Percentiles rank a stretch among this genome's conserved stretches.
Evolutionary conservation across 2,888 invertebrate genomes (phyloP).

Genomic region (Drosophila neonasuta): DNA sequence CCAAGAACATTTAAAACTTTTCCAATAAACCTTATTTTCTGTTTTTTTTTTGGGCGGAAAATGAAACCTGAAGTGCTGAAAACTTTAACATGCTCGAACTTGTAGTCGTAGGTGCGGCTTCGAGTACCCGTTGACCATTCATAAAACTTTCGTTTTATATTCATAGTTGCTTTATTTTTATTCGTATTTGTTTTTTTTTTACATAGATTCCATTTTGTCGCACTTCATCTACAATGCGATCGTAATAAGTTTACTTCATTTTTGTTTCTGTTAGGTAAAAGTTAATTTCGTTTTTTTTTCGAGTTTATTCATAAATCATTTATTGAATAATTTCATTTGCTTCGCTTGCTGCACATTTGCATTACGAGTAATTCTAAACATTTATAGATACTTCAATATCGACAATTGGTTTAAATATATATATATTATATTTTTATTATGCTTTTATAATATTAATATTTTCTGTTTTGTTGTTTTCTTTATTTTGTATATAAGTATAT

Average conservation of each 20-base stretch:
- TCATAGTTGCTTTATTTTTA: constrained; percentile 47
- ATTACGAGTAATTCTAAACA: constrained; percentile 70
- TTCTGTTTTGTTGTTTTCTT: too few relatives aligned
- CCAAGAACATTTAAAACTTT: constrained; percentile 9
- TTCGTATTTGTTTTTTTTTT: constrained; percentile 34
- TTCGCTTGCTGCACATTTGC: constrained; percentile 24
- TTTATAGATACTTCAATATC: constrained; percentile 76
- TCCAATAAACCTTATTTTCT: constrained; percentile 11
- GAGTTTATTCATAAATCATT: constrained; percentile 33
- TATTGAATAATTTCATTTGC: constrained; percentile 30
- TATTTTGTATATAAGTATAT: constrained; percentile 40
- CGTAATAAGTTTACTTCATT: constrained; percentile 16
- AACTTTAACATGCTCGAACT: constrained; percentile 10
- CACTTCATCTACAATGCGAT: constrained; percentile 48
- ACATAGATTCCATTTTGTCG: constrained; percentile 48
- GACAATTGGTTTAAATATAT: constrained; percentile 69
- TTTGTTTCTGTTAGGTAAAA: constrained; percentile 40
- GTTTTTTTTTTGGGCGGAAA: background rate
- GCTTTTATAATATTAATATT: constrained; percentile 25
- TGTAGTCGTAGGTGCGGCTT: background rate
- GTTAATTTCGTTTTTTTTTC: constrained; percentile 39
- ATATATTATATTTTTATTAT: constrained; percentile 40
- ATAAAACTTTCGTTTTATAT: constrained; percentile 12
- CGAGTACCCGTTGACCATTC: constrained; percentile 11
- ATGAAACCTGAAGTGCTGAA: constrained; percentile 12